Evolutionary conservation across 2,797 vertebrate genomes (phyloP).

Genomic region (Malacoraja senta): DNA sequence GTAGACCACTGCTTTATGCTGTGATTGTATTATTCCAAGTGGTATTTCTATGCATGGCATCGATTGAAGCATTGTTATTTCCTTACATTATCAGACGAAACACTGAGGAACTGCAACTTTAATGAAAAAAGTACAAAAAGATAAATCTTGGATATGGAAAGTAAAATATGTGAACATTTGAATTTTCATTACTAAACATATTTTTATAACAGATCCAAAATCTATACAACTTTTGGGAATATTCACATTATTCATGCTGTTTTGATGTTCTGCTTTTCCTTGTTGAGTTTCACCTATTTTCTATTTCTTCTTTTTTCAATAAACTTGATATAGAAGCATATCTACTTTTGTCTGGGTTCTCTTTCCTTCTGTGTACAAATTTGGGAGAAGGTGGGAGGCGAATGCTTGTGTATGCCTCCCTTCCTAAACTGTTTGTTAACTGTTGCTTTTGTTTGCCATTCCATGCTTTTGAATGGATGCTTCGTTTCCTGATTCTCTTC

Average conservation of each 20-base stretch:
- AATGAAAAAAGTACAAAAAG: background rate
- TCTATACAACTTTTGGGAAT: conserved; percentile 26
- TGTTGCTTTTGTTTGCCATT: background rate
- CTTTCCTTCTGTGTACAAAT: conserved; percentile 8
- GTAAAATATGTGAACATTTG: conserved; percentile 44
- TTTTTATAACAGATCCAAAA: conserved; percentile 25
- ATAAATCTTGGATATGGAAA: background rate
- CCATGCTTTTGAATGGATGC: background rate
- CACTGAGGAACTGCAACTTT: background rate
- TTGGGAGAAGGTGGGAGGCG: background rate
- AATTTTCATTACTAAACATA: conserved; percentile 53
- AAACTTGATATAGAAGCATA: conserved; percentile 52
- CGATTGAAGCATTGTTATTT: conserved; percentile 26
- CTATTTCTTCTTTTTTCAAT: conserved; percentile 72
- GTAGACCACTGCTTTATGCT: background rate
- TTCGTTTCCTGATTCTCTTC: background rate
- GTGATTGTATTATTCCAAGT: background rate
- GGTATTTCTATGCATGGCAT: conserved; percentile 24
- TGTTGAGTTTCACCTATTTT: conserved; percentile 58
- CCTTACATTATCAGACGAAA: background rate
- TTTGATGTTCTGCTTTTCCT: conserved; percentile 60
- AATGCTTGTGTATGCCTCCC: too few relatives aligned
- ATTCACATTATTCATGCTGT: conserved; percentile 50
- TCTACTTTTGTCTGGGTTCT: conserved; percentile 26
- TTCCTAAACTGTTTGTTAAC: background rate